phyloP scores from a whole-genome alignment of 2,797 vertebrate genomes.

The Cygnus olor region DNA sequence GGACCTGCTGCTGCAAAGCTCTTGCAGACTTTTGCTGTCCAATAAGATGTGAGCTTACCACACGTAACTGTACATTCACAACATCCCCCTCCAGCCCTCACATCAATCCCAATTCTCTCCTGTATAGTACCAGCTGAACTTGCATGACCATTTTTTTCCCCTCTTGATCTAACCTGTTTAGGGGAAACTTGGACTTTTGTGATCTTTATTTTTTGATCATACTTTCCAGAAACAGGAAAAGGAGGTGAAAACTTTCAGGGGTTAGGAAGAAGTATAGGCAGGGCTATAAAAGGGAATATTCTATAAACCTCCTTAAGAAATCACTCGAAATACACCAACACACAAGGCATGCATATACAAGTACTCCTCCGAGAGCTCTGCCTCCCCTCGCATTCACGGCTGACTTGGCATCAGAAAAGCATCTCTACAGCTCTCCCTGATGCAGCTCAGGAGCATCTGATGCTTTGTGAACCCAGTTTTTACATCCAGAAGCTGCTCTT shows the following conservation, averaged over 20 bases:
- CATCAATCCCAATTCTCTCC: neutral
- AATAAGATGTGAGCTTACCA: neutral
- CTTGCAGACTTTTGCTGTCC: neutral
- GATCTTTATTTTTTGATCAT: neutral
- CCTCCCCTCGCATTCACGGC: neutral
- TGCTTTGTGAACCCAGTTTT: neutral
- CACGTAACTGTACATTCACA: fast-evolving
- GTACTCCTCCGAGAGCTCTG: fast-evolving
- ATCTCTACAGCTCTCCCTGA: neutral
- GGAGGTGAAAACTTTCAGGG: neutral
- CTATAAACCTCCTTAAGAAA: neutral
- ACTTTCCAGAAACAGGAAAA: neutral
- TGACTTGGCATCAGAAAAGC: too few species aligned
- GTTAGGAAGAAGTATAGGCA: neutral
- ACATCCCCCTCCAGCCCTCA: neutral
- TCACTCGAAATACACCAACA: neutral
- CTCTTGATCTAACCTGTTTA: neutral
- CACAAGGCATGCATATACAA: neutral
- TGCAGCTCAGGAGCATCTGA: neutral
- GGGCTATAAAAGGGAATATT: neutral
- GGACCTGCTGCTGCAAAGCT: neutral
- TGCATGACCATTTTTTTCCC: fast-evolving
- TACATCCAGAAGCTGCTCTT: neutral
- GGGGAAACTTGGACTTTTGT: neutral
- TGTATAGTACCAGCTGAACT: neutral